Conservation (phyloP, 2,888 invertebrate species). For the Kuschelorhynchus macadamiae region DNA sequence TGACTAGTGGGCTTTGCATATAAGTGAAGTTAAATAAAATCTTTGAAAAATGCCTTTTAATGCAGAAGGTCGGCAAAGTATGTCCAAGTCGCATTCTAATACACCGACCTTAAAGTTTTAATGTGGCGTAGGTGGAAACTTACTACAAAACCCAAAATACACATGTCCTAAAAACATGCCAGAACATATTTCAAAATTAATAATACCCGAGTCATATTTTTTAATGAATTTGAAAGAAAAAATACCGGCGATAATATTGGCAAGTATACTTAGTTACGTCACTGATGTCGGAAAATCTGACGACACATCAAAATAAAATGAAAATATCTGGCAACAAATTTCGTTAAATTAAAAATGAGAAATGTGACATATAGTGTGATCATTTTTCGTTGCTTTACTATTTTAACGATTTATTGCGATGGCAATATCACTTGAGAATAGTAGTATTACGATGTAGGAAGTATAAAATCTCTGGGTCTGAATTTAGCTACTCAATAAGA, state of each 20-base stretch:
- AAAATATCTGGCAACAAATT: neutral
- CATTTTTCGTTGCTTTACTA: too few relatives aligned
- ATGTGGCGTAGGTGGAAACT: conserved; percentile 9
- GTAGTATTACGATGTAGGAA: too few relatives aligned
- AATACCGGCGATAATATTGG: conserved; percentile 4
- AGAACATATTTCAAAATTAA: conserved; percentile 35
- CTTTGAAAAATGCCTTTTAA: too few relatives aligned
- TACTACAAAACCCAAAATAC: conserved; percentile 37
- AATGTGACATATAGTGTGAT: neutral
- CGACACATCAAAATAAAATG: neutral
- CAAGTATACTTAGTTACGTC: neutral
- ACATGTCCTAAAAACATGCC: conserved; percentile 28
- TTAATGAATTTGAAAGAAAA: conserved; percentile 6
- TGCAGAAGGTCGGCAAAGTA: too few relatives aligned
- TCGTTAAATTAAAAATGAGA: neutral
- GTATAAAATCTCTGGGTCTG: too few relatives aligned
- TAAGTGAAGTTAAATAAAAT: too few relatives aligned
- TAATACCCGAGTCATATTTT: conserved; percentile 20
- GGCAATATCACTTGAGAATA: too few relatives aligned
- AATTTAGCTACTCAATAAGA: too few relatives aligned
- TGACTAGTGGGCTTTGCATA: too few relatives aligned
- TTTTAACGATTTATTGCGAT: too few relatives aligned
- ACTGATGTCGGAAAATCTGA: neutral
- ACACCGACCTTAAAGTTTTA: too few relatives aligned
- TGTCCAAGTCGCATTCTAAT: too few relatives aligned